Evolutionary conservation across 1,140 invertebrate genomes (phyloP), one percentile per base, ranked within the genome.

Genomic region (Mamestra configurata): DNA sequence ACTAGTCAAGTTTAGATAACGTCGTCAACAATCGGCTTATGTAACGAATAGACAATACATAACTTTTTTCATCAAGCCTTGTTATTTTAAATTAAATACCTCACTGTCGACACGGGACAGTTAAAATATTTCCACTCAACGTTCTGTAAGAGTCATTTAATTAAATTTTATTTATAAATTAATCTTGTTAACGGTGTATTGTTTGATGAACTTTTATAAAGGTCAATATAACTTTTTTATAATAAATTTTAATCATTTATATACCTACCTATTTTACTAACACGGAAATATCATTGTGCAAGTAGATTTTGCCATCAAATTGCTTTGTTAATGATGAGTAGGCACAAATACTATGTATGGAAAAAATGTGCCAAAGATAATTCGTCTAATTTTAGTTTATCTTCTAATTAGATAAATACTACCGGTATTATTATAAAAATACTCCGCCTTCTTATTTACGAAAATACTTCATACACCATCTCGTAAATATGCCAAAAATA

Each of bases 401-500:
- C 35, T 37, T 37, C 35, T 5, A 37, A 43, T 11, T 11, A 43
- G 40, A 43, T 13, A n/a, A n/a, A n/a, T n/a, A n/a, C n/a, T n/a
- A n/a, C 10, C 6, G 6, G 2, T 46, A 46, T 53, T 53, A 8
- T 55, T 10, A 20, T 55, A 22, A 55, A 24, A 4, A 57, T 11
- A 57, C 35, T 20, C n/a, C 35, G 8, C 18, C 43, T 40, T 40
- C 35, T 20, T 66, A 20, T 20, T 40, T n/a, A 18, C 18, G 57
- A 66, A 64, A 55, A 20, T 11, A 5, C 1, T 66, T 22, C 35
- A 66, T 66, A 66, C 61, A 20, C 59, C 35, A 20, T 66, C 61
- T 66, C 61, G 35, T 40, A 40, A 66, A 66, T 40, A 66, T 66
- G 61, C 35, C 35, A n/a, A 66, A 31, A 37, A 66, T 40, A 66